phyloP scores from a whole-genome alignment of 2,797 vertebrate genomes.

The Falco novaeseelandiae region DNA sequence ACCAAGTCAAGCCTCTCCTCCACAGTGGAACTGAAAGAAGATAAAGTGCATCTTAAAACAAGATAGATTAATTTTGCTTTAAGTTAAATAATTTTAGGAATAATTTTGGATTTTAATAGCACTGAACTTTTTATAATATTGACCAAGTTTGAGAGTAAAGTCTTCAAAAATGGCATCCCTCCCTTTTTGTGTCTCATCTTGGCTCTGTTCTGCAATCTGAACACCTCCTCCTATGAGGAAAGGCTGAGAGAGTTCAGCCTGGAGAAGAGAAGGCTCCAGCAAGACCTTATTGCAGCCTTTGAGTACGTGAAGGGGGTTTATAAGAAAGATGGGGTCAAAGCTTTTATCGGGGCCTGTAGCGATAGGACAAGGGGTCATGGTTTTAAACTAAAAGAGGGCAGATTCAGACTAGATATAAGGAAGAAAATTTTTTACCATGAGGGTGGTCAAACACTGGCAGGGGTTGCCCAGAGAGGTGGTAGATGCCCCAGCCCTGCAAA shows the following conservation, averaged over 20 bases:
- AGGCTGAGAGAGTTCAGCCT: not conserved
- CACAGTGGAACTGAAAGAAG: not conserved
- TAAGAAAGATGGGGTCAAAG: not conserved
- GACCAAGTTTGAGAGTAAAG: not conserved
- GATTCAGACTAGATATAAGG: not conserved
- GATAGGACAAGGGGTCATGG: not conserved
- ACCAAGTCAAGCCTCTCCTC: not conserved
- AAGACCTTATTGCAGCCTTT: not conserved
- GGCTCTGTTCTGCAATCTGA: not conserved
- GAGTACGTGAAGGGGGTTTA: no score
- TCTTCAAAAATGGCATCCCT: not conserved
- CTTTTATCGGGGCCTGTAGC: not conserved
- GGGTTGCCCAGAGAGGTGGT: not conserved
- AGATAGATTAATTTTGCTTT: not conserved
- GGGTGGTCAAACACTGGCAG: not conserved
- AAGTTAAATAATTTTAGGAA: not conserved
- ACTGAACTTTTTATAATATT: not conserved
- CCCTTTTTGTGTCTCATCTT: not conserved
- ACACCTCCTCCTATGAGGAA: not conserved
- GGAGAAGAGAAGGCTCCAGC: not conserved
- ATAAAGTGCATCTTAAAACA: not conserved
- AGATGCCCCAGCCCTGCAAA: not conserved
- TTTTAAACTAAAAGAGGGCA: not conserved
- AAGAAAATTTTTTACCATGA: not conserved
- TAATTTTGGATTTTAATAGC: not conserved